Conservation (phyloP, 2,888 invertebrate genomes). For the Chalcis sispes region DNA sequence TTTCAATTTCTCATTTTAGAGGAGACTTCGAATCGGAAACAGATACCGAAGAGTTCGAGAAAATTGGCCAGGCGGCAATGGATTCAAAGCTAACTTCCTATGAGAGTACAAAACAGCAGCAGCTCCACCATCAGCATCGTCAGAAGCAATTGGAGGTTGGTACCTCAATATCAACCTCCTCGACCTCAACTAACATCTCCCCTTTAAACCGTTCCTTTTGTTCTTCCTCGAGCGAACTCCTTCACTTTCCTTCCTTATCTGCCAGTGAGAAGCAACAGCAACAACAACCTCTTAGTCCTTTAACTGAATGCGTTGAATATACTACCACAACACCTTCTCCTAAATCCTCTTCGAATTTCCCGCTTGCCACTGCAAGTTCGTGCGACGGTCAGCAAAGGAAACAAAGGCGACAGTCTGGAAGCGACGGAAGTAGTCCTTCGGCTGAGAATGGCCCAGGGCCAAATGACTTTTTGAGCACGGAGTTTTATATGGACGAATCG, state of each 20-base stretch:
- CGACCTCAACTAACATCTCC: slow-evolving; percentile 71
- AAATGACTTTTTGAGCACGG: slow-evolving; percentile 85
- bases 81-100: slow-evolving; percentile 69
- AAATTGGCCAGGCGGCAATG: slow-evolving; percentile 80
- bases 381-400: slow-evolving; percentile 73
- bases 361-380: slow-evolving; percentile 61
- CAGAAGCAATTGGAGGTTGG: slow-evolving; percentile 75
- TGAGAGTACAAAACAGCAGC: slow-evolving; percentile 64
- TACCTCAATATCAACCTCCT: slow-evolving; percentile 69
- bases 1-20: slow-evolving; percentile 73
- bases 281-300: slow-evolving; percentile 68
- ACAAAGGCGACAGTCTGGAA: slow-evolving; percentile 74
- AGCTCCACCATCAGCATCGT: slow-evolving; percentile 61
- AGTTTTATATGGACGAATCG: slow-evolving; percentile 93
- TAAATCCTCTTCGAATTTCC: slow-evolving; percentile 31
- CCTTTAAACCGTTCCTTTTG: slow-evolving; percentile 63
- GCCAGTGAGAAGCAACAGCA: slow-evolving; percentile 59
- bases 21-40: slow-evolving; percentile 87
- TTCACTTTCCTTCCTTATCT: slow-evolving; percentile 67
- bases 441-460: slow-evolving; percentile 73
- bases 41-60: slow-evolving; percentile 90
- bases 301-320: slow-evolving; percentile 68
- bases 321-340: slow-evolving; percentile 23
- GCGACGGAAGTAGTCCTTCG: slow-evolving; percentile 73
- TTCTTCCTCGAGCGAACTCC: slow-evolving; percentile 68